Percentiles rank a stretch among this genome's conserved stretches.
Conservation (phyloP, 1,140 invertebrate genomes). For the Ephestia elutella region DNA sequence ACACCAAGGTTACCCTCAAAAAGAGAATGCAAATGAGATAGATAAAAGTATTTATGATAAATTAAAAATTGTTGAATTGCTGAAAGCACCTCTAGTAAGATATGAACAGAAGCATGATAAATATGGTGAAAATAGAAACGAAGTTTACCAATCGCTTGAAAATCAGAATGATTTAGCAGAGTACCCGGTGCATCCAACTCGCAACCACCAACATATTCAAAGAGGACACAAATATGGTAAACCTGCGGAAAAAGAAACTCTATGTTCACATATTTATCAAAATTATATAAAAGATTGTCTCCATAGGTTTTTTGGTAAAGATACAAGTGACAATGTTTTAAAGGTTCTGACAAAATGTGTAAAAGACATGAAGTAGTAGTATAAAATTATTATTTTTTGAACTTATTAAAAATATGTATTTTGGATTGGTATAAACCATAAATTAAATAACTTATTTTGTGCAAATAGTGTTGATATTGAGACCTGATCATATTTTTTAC, state of each 20-base stretch:
- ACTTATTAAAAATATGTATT: no score
- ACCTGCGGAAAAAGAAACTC: neutral
- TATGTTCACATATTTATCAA: neutral
- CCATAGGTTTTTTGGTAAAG: neutral
- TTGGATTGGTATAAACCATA: no score
- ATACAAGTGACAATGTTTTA: neutral
- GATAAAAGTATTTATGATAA: neutral
- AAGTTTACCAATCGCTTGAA: neutral
- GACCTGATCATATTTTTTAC: neutral
- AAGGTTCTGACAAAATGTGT: neutral
- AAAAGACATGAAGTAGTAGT: neutral
- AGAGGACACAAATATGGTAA: neutral
- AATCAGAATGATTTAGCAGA: neutral
- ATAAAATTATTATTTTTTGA: neutral
- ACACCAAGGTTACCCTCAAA: neutral
- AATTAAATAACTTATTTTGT: no score
- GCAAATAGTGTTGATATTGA: no score
- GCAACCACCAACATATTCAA: neutral
- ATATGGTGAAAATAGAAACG: neutral
- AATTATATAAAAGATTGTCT: neutral
- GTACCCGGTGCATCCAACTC: neutral
- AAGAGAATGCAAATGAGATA: neutral
- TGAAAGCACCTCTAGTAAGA: neutral
- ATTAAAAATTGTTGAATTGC: constrained; percentile 1
- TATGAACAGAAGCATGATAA: neutral